Percentiles rank a stretch among this genome's conserved stretches.
These are phyloP conservation scores for Gibbula magus DNA, from an alignment of 2,888 invertebrate species.

Conservation along the genomic window DNA sequence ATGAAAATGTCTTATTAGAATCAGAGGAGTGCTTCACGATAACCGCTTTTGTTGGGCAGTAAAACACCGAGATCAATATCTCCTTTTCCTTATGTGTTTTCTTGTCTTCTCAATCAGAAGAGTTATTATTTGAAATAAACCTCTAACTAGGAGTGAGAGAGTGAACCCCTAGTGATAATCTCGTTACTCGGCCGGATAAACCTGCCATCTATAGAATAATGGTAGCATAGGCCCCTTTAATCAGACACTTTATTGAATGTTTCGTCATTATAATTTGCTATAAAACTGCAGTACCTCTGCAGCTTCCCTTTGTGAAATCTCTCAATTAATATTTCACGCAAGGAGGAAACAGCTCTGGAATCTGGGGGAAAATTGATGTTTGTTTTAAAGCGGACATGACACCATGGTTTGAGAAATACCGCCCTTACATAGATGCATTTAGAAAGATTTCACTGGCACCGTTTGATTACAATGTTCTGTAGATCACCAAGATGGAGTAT, in stretches of 20 bases:
- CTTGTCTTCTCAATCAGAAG: neutral
- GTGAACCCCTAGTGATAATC: neutral
- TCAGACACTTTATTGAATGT: constrained; percentile 6
- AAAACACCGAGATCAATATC: constrained; percentile 1
- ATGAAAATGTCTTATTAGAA: neutral
- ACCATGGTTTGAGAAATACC: neutral
- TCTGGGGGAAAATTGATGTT: neutral
- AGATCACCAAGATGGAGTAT: neutral
- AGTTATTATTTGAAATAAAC: neutral
- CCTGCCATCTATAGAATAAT: neutral
- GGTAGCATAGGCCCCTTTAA: neutral
- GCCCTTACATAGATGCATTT: neutral
- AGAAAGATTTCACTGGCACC: neutral
- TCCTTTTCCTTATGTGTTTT: neutral
- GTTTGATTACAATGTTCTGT: neutral
- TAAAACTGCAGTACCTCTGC: neutral
- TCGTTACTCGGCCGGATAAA: neutral
- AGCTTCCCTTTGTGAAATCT: neutral
- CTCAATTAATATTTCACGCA: neutral
- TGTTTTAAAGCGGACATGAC: neutral
- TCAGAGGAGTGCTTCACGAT: neutral
- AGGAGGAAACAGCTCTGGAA: neutral
- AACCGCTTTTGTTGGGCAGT: constrained; percentile 1
- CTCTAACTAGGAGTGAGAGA: neutral
- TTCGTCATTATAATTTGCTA: neutral